These are phyloP conservation scores for Cyclopterus lumpus DNA, from an alignment of 2,797 vertebrate genomes.

Conservation along the genomic window DNA sequence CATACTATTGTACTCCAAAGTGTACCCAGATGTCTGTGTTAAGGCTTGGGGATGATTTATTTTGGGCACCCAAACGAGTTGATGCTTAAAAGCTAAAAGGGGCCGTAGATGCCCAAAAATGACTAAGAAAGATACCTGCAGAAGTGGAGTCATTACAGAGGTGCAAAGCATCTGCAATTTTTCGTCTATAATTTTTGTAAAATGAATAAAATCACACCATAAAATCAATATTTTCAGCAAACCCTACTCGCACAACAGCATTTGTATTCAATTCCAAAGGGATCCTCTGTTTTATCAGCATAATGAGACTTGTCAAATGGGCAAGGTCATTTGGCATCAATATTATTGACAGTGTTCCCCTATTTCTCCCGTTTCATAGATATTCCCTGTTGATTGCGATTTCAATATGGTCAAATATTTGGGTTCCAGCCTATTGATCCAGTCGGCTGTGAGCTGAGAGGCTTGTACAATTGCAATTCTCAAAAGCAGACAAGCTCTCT, in stretches of 20 bases:
- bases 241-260: slow-evolving; percentile 8
- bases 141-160: not conserved
- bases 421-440: slow-evolving; percentile 55
- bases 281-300: slow-evolving; percentile 30
- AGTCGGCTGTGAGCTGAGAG: slow-evolving; percentile 32
- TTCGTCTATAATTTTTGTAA: not conserved
- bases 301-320: slow-evolving; percentile 35
- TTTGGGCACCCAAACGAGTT: not conserved
- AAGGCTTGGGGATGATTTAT: slow-evolving; percentile 4
- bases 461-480: slow-evolving; percentile 35
- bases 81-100: slow-evolving; percentile 1
- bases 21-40: slow-evolving; percentile 36
- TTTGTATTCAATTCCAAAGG: slow-evolving; percentile 9
- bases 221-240: slow-evolving; percentile 6
- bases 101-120: not conserved
- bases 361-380: slow-evolving; percentile 18
- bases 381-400: slow-evolving; percentile 43
- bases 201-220: not conserved
- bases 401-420: slow-evolving; percentile 63
- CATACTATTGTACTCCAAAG: slow-evolving; percentile 21
- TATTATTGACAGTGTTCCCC: slow-evolving; percentile 38
- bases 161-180: not conserved
- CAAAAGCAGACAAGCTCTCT: slow-evolving; percentile 43
- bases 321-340: slow-evolving; percentile 30
- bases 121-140: not conserved